Base-by-base conservation (phyloP, 2,113 vertebrate species). In the Cavia porcellus region DNA sequence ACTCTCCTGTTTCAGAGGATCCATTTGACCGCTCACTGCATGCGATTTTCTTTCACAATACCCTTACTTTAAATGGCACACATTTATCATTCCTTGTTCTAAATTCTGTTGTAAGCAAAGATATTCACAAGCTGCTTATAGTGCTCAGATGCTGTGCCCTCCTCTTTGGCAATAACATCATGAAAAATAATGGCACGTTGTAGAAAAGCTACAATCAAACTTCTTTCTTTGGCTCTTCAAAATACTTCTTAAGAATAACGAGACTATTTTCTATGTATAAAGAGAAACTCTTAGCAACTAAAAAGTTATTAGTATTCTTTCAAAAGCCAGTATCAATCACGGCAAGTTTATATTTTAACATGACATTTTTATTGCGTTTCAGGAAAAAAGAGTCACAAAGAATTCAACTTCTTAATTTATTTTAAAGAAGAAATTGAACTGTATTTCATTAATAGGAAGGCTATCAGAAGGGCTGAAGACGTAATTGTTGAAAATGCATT, bases 191-290 rank as follows among this genome's bases (percentile, higher is more conserved):
- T 62, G 52, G 79, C 79, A 81, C 32, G 24, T 50, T 96, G 74
- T 95, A 45, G 82, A 97, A 94, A 93, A 92, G 64, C 74, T 84
- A 74, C 92, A 92, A 79, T 83, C 92, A 93, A 83, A 87, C 59
- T 93, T 96, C 87, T 96, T 93, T 81, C 95, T 97, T 93, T 82
- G 87, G 66, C 47, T 82, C 66, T 92, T 97, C 80, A 83, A 97
- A 97, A 92, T 64, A 89, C 38, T 68, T 81, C 89, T 96, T 86
- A 93, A 89, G 90, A 95, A 85, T 74, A 95, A 92, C 57, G 52
- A 61, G 74, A 88, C 80, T 77, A 77, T 89, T 52, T 94, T 95
- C 52, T 95, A 15, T 72, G 35, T 89, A 61, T 90, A 57, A 92
- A 92, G 96, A 96, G 86, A 96, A 88, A 61, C 32, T 86, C 94